Percentiles rank a stretch among this genome's conserved stretches.
These are phyloP conservation scores for Drosophila picticornis DNA, from an alignment of 2,888 invertebrate genomes.

Conservation along the genomic window DNA sequence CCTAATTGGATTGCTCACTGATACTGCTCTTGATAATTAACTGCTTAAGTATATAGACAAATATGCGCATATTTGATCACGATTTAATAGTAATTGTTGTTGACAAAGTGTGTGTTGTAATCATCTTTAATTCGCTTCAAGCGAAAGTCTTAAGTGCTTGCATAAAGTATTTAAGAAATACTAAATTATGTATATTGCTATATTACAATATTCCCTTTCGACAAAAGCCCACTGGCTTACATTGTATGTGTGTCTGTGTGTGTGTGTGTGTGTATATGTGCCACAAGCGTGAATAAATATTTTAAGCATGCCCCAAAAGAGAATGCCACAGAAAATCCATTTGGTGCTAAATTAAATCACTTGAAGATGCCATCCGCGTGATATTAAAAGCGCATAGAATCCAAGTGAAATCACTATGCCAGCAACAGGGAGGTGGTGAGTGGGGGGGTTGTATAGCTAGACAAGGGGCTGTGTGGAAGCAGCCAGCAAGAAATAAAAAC, in stretches of 20 bases:
- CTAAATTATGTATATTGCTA: conserved; percentile 42
- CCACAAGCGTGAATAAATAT: conserved; percentile 34
- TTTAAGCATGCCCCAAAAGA: conserved; percentile 40
- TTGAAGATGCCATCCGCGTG: conserved; percentile 72
- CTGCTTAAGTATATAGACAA: not conserved
- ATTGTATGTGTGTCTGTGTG: not conserved
- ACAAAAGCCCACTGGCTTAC: conserved; percentile 9
- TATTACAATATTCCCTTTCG: conserved; percentile 12
- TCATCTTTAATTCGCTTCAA: conserved; percentile 3
- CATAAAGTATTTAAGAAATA: conserved; percentile 40
- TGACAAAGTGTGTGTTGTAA: conserved; percentile 32
- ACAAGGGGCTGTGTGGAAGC: conserved; percentile 12
- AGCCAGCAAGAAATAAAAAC: conserved; percentile 43
- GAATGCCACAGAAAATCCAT: conserved; percentile 65
- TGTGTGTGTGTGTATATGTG: conserved; percentile 3
- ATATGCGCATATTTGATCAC: conserved; percentile 4
- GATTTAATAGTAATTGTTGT: conserved; percentile 11
- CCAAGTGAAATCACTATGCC: conserved; percentile 65
- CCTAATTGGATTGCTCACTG: not conserved
- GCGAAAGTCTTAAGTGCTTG: conserved; percentile 21
- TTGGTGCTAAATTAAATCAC: conserved; percentile 79
- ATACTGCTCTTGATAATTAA: not conserved
- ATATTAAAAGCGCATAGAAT: conserved; percentile 78
- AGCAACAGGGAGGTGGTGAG: not conserved
- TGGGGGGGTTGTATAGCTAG: not conserved